phyloP scores from a whole-genome alignment of 2,888 invertebrate species.

The Thumatha senex region DNA sequence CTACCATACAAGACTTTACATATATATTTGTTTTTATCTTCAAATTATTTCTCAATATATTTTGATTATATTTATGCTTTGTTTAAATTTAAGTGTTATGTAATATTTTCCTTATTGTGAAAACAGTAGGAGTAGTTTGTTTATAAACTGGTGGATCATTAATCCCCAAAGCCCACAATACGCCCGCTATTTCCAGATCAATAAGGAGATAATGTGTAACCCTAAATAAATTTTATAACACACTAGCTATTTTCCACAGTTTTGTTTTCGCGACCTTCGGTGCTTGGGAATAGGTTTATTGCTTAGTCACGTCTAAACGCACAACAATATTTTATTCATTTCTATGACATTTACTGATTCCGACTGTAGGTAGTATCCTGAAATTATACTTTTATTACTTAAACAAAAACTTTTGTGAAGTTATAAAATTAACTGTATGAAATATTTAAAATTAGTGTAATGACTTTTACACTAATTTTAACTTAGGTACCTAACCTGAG shows the following conservation, averaged over 20 bases:
- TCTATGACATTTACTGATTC: conserved; percentile 23
- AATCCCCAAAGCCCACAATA: too few relatives aligned
- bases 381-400: too few relatives aligned
- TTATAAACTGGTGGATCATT: too few relatives aligned
- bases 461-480: too few relatives aligned
- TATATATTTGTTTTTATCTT: too few relatives aligned
- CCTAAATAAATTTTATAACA: conserved; percentile 32
- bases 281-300: conserved; percentile 34
- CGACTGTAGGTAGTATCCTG: too few relatives aligned
- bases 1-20: neutral
- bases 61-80: too few relatives aligned
- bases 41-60: neutral
- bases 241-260: conserved; percentile 23
- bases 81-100: too few relatives aligned
- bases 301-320: conserved; percentile 31
- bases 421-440: too few relatives aligned
- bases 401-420: too few relatives aligned
- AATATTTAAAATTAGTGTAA: too few relatives aligned
- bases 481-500: too few relatives aligned
- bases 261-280: conserved; percentile 27
- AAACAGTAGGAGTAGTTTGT: neutral
- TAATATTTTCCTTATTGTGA: conserved; percentile 8
- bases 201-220: conserved; percentile 28
- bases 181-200: conserved; percentile 19
- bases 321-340: conserved; percentile 31